Percentiles rank a stretch among this genome's conserved stretches.
Evolutionary conservation across 2,797 vertebrate species (phyloP).

Genomic region (Crypturellus tataupa): DNA sequence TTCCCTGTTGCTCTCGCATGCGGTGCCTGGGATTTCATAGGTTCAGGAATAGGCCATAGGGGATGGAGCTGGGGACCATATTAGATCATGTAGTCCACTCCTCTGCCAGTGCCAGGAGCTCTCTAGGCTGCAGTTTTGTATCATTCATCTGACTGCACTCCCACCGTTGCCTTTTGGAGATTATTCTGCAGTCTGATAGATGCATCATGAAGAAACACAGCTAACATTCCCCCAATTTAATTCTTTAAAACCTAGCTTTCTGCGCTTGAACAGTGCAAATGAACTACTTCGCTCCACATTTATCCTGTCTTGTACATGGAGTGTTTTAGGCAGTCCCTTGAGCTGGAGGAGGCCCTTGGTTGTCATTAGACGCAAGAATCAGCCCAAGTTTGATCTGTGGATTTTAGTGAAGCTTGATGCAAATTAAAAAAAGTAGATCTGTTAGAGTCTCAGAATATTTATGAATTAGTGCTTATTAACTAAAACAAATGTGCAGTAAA

Average conservation of each 20-base stretch:
- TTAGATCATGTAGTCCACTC: not conserved
- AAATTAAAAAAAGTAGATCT: not conserved
- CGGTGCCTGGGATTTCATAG: not conserved
- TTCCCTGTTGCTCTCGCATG: not conserved
- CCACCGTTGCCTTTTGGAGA: not conserved
- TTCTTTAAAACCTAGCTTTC: not conserved
- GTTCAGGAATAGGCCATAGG: not conserved
- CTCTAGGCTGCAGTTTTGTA: not conserved
- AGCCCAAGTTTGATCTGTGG: not conserved
- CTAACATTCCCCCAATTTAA: not conserved
- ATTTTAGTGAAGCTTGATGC: not conserved
- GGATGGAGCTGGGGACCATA: not conserved
- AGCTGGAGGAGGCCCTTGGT: not conserved
- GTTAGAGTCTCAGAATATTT: not conserved
- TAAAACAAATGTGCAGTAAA: not conserved
- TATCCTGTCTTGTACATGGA: not conserved
- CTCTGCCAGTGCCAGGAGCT: not conserved
- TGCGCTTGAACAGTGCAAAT: not conserved
- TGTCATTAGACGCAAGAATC: not conserved
- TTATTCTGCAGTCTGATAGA: not conserved
- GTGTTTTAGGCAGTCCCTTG: not conserved
- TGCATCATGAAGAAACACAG: not conserved
- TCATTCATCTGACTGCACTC: not conserved
- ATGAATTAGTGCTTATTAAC: not conserved
- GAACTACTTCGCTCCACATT: not conserved